Conservation (phyloP, 1,140 invertebrate genomes). For the Grapholita molesta region DNA sequence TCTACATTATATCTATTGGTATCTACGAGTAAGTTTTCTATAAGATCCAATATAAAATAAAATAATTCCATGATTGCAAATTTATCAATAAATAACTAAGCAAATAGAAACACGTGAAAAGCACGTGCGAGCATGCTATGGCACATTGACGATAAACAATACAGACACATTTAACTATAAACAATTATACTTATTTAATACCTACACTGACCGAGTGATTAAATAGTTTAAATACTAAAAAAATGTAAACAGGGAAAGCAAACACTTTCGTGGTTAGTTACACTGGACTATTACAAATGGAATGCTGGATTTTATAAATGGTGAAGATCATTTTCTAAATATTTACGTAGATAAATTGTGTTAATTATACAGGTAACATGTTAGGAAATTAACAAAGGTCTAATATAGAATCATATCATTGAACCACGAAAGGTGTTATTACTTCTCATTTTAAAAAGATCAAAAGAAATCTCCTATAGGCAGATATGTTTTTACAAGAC, state of each 20-base stretch:
- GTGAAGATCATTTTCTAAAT: too few species aligned
- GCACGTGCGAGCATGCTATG: neutral
- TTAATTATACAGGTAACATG: neutral
- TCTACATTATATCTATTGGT: constrained; percentile 42
- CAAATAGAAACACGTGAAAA: neutral
- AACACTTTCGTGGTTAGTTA: neutral
- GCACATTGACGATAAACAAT: constrained; percentile 1
- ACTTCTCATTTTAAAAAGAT: neutral
- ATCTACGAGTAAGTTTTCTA: constrained; percentile 8
- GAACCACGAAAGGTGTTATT: neutral
- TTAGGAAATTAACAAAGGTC: neutral
- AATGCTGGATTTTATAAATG: neutral
- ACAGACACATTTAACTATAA: neutral
- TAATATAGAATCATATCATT: neutral
- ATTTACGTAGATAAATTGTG: neutral
- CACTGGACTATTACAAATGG: neutral
- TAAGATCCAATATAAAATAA: constrained; percentile 1
- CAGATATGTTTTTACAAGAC: neutral
- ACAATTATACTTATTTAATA: neutral
- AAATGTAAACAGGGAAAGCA: neutral
- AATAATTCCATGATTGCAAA: constrained; percentile 1
- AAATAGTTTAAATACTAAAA: neutral
- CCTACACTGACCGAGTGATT: neutral
- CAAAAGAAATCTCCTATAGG: neutral
- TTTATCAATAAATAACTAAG: constrained; percentile 6